These are phyloP conservation scores for Ptychadena robeensis DNA, from an alignment of 2,797 vertebrate genomes.

Conservation along the genomic window DNA sequence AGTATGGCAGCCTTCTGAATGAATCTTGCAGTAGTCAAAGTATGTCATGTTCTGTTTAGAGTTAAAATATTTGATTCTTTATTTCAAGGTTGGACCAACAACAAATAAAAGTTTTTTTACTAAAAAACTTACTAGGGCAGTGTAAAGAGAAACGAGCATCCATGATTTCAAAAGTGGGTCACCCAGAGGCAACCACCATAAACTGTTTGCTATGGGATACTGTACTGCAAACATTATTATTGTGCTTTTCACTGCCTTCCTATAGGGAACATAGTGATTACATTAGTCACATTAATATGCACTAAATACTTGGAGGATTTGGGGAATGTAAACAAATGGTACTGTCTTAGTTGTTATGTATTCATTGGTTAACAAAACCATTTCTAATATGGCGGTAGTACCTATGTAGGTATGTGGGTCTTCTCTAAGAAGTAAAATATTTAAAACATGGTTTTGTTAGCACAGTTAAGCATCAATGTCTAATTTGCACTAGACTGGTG, in stretches of 20 bases:
- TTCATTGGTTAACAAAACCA: neutral
- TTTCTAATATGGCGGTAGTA: neutral
- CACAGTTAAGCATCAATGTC: neutral
- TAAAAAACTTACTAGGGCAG: neutral
- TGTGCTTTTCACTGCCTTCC: neutral
- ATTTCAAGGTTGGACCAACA: neutral
- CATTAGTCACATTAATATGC: constrained; percentile 4
- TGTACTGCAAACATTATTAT: neutral
- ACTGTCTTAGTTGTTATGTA: constrained; percentile 9
- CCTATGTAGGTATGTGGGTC: neutral
- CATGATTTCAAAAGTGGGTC: no score
- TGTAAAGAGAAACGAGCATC: no score
- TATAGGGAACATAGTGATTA: constrained; percentile 5
- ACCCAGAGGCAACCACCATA: neutral
- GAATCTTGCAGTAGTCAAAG: neutral
- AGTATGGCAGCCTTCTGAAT: no score
- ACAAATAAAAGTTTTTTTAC: neutral
- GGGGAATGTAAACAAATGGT: constrained; percentile 2
- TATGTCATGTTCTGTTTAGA: neutral
- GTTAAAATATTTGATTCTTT: neutral
- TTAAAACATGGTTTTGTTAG: neutral
- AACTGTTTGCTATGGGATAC: neutral
- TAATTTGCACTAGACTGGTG: constrained; percentile 8
- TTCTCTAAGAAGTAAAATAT: constrained; percentile 21
- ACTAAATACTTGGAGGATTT: constrained; percentile 16